phyloP scores from a whole-genome alignment of 2,888 invertebrate species.

The Cenopis cana region DNA sequence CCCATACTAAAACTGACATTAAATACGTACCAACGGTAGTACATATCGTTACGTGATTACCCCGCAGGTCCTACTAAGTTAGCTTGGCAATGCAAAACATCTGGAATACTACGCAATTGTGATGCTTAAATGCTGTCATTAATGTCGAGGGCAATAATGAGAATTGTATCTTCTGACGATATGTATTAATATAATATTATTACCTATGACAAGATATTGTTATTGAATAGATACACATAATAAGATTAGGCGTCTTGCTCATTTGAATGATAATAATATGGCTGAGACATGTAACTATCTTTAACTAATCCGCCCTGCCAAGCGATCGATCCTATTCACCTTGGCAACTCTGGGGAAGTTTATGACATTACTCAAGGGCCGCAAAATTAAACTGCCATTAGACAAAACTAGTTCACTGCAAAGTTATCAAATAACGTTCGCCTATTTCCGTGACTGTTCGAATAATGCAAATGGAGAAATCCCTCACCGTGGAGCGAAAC shows the following conservation, averaged over 20 bases:
- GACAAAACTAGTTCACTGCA: conserved; percentile 46
- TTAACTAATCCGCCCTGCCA: conserved; percentile 26
- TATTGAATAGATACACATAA: background rate
- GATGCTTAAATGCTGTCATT: too few species aligned
- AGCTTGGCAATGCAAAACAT: background rate
- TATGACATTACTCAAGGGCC: conserved; percentile 42
- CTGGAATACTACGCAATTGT: too few species aligned
- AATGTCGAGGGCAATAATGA: background rate
- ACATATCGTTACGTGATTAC: too few species aligned
- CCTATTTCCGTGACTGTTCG: conserved; percentile 55
- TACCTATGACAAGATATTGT: background rate
- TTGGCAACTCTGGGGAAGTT: conserved; percentile 36
- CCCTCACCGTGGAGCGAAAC: conserved; percentile 60
- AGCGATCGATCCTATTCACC: conserved; percentile 38
- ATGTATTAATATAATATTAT: background rate
- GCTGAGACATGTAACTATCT: background rate
- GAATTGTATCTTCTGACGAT: background rate
- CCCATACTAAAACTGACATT: too few species aligned
- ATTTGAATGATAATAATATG: conserved; percentile 10
- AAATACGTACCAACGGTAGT: too few species aligned
- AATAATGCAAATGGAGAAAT: conserved; percentile 69
- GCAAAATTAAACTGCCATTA: conserved; percentile 45
- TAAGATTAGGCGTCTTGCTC: background rate
- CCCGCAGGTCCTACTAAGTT: too few species aligned
- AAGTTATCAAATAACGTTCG: conserved; percentile 53